Evolutionary conservation across 2,888 invertebrate species (phyloP).

Genomic region (Drosophila fulvimacula): DNA sequence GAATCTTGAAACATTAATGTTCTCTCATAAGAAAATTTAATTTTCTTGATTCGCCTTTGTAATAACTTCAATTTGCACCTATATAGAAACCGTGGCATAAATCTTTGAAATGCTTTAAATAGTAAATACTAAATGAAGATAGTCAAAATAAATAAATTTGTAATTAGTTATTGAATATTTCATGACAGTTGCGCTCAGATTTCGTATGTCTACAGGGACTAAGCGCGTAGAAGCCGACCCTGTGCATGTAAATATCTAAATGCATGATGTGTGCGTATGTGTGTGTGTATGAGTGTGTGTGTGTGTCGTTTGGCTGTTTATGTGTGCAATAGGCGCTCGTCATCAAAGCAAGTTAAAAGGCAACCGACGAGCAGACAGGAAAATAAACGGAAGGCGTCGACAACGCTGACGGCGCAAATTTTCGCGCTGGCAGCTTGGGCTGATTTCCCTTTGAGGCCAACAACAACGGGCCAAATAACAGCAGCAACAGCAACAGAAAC

Average conservation of each 20-base stretch:
- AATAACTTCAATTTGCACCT: too few relatives aligned
- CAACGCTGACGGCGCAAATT: conserved; percentile 52
- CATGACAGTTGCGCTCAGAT: neutral
- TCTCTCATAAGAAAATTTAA: too few relatives aligned
- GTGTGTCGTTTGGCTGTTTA: conserved; percentile 30
- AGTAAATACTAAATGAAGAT: neutral
- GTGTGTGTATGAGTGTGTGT: neutral
- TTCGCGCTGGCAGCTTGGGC: conserved; percentile 41
- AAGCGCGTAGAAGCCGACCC: neutral
- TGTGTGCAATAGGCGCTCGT: conserved; percentile 35
- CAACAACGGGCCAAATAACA: conserved; percentile 22
- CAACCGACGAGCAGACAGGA: conserved; percentile 22
- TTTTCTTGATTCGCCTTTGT: too few relatives aligned
- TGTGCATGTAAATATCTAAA: conserved; percentile 14
- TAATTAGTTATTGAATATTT: neutral
- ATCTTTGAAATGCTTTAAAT: neutral
- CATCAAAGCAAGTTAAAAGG: conserved; percentile 50
- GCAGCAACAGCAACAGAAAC: neutral
- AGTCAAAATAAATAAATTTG: too few relatives aligned
- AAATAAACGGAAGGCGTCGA: conserved; percentile 42
- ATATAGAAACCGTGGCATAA: neutral
- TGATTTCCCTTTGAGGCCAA: conserved; percentile 48
- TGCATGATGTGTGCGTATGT: conserved; percentile 16
- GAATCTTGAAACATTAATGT: too few relatives aligned
- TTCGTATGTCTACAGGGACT: neutral